These are phyloP conservation scores for Oreotrochilus melanogaster DNA, from an alignment of 2,113 vertebrate genomes.

Conservation along the genomic window DNA sequence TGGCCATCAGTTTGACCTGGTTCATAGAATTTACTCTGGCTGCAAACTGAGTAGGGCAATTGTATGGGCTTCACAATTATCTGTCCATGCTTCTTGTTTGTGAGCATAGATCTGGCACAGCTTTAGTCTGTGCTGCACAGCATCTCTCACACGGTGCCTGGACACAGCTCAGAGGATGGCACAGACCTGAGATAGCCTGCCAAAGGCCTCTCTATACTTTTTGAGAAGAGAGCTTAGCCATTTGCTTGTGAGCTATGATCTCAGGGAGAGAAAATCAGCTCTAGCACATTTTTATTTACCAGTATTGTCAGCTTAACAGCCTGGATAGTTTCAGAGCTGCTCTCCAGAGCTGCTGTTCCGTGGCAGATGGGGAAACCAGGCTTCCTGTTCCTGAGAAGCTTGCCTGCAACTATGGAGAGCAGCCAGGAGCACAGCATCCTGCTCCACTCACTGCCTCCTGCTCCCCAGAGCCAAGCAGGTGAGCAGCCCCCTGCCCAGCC, in stretches of 20 bases:
- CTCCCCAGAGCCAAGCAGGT: neutral
- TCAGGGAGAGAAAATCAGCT: rapidly evolving
- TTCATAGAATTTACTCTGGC: neutral
- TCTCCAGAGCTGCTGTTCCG: neutral
- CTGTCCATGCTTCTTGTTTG: neutral
- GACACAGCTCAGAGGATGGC: neutral
- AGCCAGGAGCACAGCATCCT: neutral
- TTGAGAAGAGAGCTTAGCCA: neutral
- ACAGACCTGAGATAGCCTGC: neutral
- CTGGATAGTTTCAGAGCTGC: neutral
- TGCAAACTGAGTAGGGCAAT: neutral
- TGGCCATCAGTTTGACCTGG: neutral
- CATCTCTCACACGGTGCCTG: neutral
- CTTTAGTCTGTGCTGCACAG: neutral
- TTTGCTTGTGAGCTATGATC: neutral
- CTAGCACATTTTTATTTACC: neutral
- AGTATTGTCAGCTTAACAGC: neutral
- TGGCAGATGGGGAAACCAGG: neutral
- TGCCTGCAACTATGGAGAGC: neutral
- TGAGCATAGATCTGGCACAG: neutral
- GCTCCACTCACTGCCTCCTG: rapidly evolving
- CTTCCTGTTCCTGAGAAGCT: neutral
- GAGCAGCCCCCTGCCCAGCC: neutral
- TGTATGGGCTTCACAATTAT: neutral
- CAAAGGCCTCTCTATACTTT: neutral